These are phyloP conservation scores for Latheticus oryzae DNA, from an alignment of 2,888 invertebrate genomes.

Conservation along the genomic window DNA sequence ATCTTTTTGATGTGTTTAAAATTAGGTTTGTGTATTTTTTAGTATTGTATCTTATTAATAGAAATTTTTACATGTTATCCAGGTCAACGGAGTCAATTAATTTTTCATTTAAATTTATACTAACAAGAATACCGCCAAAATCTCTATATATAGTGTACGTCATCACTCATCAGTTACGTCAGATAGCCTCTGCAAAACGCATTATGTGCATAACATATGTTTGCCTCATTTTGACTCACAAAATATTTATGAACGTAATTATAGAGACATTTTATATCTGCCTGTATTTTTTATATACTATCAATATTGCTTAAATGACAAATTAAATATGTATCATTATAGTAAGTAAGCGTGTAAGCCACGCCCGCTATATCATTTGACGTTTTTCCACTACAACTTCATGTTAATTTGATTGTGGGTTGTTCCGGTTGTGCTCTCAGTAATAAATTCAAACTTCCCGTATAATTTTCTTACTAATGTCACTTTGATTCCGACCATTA, in stretches of 20 bases:
- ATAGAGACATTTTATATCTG: slow-evolving; percentile 50
- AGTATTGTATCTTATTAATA: slow-evolving; percentile 29
- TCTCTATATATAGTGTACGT: neutral
- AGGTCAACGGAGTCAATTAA: slow-evolving; percentile 31
- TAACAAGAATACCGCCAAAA: slow-evolving; percentile 20
- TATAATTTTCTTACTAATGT: slow-evolving; percentile 57
- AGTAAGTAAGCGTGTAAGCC: slow-evolving; percentile 53
- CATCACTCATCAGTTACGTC: slow-evolving; percentile 16
- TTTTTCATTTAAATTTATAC: slow-evolving; percentile 29
- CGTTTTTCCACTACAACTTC: slow-evolving; percentile 55
- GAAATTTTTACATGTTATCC: slow-evolving; percentile 32
- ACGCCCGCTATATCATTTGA: slow-evolving; percentile 57
- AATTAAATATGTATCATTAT: slow-evolving; percentile 60
- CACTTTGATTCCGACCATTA: slow-evolving; percentile 53
- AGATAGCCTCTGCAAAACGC: slow-evolving; percentile 28
- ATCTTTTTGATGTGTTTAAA: slow-evolving; percentile 46
- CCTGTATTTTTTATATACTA: slow-evolving; percentile 51
- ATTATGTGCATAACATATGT: slow-evolving; percentile 49
- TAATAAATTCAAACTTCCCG: slow-evolving; percentile 53
- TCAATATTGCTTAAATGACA: slow-evolving; percentile 54
- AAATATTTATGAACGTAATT: slow-evolving; percentile 52
- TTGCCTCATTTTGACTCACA: slow-evolving; percentile 50
- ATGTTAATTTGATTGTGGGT: slow-evolving; percentile 49
- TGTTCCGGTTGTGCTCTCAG: slow-evolving; percentile 51
- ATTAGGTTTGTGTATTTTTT: slow-evolving; percentile 44